Percentiles rank a stretch among this genome's conserved stretches.
phyloP scores from a whole-genome alignment of 2,888 invertebrate genomes.

The Rhingia rostrata region DNA sequence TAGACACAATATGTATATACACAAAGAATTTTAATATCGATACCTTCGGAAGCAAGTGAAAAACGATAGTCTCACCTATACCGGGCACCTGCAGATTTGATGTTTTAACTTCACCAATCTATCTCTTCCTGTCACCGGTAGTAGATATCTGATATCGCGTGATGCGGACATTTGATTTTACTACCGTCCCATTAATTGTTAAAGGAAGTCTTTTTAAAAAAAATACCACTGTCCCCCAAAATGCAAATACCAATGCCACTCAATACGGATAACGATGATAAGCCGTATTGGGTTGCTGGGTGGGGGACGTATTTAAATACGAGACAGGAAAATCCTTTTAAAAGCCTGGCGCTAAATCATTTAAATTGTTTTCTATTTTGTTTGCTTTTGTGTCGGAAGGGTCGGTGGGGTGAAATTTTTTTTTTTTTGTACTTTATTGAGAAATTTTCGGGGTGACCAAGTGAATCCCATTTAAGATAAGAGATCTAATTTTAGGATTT shows the following conservation, averaged over 20 bases:
- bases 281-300: conserved; percentile 31
- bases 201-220: conserved; percentile 15
- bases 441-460: conserved; percentile 11
- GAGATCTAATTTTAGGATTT: conserved; percentile 43
- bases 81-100: conserved; percentile 1
- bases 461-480: conserved; percentile 47
- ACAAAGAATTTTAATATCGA: conserved; percentile 45
- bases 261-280: conserved; percentile 45
- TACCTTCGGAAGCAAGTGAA: conserved; percentile 5
- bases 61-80: neutral
- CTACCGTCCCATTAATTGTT: conserved; percentile 34
- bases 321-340: conserved; percentile 50
- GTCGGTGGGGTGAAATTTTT: too few species aligned
- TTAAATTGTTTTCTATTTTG: conserved; percentile 36
- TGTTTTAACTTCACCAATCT: conserved; percentile 18
- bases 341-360: conserved; percentile 52
- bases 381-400: too few species aligned
- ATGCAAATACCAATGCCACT: conserved; percentile 38
- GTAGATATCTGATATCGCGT: neutral
- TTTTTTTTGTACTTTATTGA: conserved; percentile 7
- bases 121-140: neutral
- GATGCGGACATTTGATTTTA: conserved; percentile 39
- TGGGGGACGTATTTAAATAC: conserved; percentile 16
- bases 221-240: neutral
- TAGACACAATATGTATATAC: neutral